These are phyloP conservation scores for Zapornia atra DNA, from an alignment of 2,113 vertebrate genomes.

Conservation along the genomic window DNA sequence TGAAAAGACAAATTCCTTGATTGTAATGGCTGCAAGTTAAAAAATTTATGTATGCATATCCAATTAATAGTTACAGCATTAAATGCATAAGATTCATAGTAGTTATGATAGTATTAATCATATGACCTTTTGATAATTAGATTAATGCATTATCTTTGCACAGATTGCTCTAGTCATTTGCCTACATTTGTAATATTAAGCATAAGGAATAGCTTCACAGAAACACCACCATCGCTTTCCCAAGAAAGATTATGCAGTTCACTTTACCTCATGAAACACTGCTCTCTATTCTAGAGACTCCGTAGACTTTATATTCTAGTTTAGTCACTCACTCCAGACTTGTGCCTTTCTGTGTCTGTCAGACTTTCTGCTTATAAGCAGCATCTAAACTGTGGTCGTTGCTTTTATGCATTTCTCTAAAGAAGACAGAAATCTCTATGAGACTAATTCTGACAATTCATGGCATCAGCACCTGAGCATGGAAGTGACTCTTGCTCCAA, in stretches of 20 bases:
- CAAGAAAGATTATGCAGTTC: neutral
- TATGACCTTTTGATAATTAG: neutral
- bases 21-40: neutral
- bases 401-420: neutral
- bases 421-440: neutral
- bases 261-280: neutral
- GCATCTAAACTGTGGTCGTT: neutral
- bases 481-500: neutral
- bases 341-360: neutral
- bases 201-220: neutral
- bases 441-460: neutral
- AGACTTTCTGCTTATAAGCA: neutral
- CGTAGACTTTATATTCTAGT: neutral
- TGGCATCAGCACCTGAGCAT: neutral
- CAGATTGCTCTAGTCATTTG: neutral
- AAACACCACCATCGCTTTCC: neutral
- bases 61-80: neutral
- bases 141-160: neutral
- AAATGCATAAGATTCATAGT: neutral
- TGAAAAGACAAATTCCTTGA: neutral
- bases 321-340: neutral
- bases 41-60: neutral
- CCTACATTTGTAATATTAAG: neutral
- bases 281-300: neutral
- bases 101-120: neutral